Percentiles rank a stretch among this genome's conserved stretches.
These are phyloP conservation scores for Papilio aristodemus DNA, from an alignment of 1,140 invertebrate species.

Conservation along the genomic window DNA sequence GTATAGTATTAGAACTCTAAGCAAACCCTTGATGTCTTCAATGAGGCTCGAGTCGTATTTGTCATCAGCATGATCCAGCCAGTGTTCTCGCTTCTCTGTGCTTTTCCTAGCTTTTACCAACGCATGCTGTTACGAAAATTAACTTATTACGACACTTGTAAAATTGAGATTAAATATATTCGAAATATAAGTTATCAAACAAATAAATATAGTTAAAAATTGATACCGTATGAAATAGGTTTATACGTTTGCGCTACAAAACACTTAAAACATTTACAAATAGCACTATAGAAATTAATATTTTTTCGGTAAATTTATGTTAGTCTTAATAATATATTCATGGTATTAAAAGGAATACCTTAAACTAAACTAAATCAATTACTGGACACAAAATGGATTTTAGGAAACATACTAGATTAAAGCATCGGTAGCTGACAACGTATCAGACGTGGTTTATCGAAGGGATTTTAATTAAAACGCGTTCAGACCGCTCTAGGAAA, in stretches of 20 bases:
- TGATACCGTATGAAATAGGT: no score
- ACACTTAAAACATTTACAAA: no score
- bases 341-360: not conserved
- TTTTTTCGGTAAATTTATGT: no score
- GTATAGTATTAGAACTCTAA: constrained; percentile 86
- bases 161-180: no score
- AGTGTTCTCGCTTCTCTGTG: constrained; percentile 84
- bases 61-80: constrained; percentile 90
- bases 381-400: not conserved
- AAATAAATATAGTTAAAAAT: no score
- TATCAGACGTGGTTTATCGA: not conserved
- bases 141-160: constrained; percentile 43
- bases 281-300: no score
- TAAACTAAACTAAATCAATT: not conserved
- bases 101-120: constrained; percentile 67
- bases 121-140: constrained; percentile 64
- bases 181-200: no score
- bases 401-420: not conserved
- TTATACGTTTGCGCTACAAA: no score
- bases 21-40: constrained; percentile 85
- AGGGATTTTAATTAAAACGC: constrained; percentile 13
- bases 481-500: not conserved
- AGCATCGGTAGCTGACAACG: not conserved
- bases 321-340: no score
- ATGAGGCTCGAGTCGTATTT: constrained; percentile 84